Evolutionary conservation across 30 jellyfish, hydroid and myxozoan genomes (phyloP).

Genomic region (Pelagia noctiluca): DNA sequence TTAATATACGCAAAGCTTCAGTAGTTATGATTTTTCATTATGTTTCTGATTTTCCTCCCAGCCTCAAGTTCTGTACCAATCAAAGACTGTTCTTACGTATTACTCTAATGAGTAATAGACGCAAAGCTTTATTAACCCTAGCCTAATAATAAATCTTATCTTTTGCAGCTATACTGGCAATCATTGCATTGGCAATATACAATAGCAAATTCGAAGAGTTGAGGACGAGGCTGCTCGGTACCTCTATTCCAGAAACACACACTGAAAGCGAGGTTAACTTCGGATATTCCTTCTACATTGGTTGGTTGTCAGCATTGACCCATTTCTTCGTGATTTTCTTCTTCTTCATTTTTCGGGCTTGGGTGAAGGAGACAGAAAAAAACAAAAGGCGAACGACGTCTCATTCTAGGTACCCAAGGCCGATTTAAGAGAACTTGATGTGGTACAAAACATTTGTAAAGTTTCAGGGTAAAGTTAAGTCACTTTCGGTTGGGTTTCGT

Average conservation of each 20-base stretch:
- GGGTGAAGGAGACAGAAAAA: constrained; percentile 34
- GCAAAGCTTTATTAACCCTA: too few species aligned
- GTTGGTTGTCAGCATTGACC: constrained; percentile 56
- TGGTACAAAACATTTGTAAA: too few species aligned
- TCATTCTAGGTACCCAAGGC: too few species aligned
- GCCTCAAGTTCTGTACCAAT: background rate
- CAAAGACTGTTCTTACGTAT: background rate
- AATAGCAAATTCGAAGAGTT: constrained; percentile 45
- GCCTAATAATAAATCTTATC: too few species aligned
- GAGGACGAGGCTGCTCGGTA: constrained; percentile 30
- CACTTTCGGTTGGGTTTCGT: too few species aligned
- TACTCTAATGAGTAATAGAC: too few species aligned
- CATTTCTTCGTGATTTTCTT: constrained; percentile 58
- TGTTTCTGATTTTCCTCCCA: background rate
- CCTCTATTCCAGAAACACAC: background rate
- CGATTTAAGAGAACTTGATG: too few species aligned
- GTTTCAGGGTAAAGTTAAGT: too few species aligned
- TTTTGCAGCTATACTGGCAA: constrained; percentile 39
- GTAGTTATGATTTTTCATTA: background rate
- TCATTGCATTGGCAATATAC: constrained; percentile 60
- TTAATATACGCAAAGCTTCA: background rate
- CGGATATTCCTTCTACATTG: constrained; percentile 68
- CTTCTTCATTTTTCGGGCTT: constrained; percentile 64
- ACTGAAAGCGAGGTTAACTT: constrained; percentile 53
- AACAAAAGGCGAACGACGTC: too few species aligned